These are phyloP conservation scores for Panopea generosa DNA, from an alignment of 2,888 invertebrate genomes.

Conservation along the genomic window DNA sequence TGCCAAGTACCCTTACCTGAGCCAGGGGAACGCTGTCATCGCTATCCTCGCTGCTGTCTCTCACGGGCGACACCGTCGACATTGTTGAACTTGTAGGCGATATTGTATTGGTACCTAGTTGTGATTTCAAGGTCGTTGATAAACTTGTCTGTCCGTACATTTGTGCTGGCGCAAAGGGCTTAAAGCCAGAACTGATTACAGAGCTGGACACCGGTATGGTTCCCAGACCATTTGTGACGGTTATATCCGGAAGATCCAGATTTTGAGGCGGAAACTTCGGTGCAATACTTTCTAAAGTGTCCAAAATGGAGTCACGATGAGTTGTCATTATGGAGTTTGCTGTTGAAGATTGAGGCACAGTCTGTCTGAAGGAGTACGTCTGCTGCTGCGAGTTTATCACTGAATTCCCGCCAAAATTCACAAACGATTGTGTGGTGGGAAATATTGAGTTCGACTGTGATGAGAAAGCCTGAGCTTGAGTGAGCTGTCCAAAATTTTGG, in stretches of 20 bases:
- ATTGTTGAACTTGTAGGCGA: constrained; percentile 36
- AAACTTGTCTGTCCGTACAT: constrained; percentile 39
- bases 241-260: constrained; percentile 83
- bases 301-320: constrained; percentile 56
- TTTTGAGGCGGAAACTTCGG: constrained; percentile 84
- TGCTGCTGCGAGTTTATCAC: constrained; percentile 2
- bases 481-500: too few species aligned
- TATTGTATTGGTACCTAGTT: constrained; percentile 18
- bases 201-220: constrained; percentile 34
- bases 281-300: constrained; percentile 80
- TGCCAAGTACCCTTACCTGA: constrained; percentile 78
- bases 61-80: constrained; percentile 86
- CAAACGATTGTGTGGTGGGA: too few species aligned
- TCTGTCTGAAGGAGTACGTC: constrained; percentile 12
- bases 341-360: constrained; percentile 16
- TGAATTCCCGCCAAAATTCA: too few species aligned
- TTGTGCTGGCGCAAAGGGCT: constrained; percentile 28
- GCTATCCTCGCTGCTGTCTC: constrained; percentile 93
- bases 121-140: constrained; percentile 84
- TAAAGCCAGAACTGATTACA: constrained; percentile 20
- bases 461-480: too few species aligned
- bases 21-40: constrained; percentile 88
- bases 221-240: constrained; percentile 68
- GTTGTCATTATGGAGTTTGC: constrained; percentile 39
- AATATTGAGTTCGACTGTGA: too few species aligned